phyloP scores from a whole-genome alignment of 2,797 vertebrate genomes.

The Intellagama lesueurii region DNA sequence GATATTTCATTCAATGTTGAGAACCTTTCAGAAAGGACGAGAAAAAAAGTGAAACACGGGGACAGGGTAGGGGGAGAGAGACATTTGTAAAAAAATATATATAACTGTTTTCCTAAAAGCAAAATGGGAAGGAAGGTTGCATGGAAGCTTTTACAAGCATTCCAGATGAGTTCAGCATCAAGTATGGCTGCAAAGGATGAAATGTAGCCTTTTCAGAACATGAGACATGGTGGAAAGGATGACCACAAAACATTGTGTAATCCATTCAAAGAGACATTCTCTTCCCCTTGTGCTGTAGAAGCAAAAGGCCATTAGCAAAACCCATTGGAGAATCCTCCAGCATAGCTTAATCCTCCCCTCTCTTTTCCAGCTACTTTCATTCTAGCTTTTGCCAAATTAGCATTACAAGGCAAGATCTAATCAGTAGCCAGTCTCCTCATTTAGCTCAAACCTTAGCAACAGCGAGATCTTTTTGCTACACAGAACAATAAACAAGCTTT shows the following conservation, averaged over 20 bases:
- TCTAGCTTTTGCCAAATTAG: background rate
- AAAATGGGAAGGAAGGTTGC: slow-evolving; percentile 2
- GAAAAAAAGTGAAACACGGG: background rate
- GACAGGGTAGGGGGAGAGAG: background rate
- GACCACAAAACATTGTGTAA: slow-evolving; percentile 1
- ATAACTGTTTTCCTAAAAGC: background rate
- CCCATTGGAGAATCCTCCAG: background rate
- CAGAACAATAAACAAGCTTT: background rate
- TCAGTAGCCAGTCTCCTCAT: too few species aligned
- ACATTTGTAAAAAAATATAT: background rate
- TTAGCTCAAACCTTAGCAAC: background rate
- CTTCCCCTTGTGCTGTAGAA: background rate
- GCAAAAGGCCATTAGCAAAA: background rate
- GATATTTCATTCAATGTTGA: slow-evolving; percentile 27
- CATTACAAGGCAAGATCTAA: background rate
- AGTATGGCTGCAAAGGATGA: background rate
- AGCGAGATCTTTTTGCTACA: too few species aligned
- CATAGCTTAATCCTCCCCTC: background rate
- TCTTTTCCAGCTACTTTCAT: background rate
- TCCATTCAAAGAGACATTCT: background rate
- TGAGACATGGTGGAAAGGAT: background rate
- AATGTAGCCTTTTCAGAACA: slow-evolving; percentile 18
- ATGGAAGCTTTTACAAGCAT: background rate
- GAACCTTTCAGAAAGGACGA: background rate
- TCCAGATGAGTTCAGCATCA: background rate